Conservation (phyloP, 2,797 vertebrate species). For the Fistularia commersonii region DNA sequence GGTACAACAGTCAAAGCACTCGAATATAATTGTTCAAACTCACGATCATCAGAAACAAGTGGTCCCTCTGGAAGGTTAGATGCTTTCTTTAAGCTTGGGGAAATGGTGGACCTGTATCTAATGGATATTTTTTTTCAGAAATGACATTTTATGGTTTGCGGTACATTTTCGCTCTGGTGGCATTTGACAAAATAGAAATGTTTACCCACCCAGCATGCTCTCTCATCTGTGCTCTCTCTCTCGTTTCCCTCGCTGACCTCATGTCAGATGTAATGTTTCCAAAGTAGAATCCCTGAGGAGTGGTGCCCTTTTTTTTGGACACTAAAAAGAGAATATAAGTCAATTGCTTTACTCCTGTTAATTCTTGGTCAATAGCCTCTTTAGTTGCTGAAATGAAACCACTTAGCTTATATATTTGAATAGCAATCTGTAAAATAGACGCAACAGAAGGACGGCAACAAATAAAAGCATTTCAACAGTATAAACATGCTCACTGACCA, state of each 20-base stretch:
- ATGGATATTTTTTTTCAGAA: constrained; percentile 4
- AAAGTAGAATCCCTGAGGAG: too few relatives aligned
- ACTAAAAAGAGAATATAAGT: too few relatives aligned
- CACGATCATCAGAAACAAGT: constrained; percentile 19
- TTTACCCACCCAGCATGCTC: constrained; percentile 1
- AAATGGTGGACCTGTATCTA: constrained; percentile 35
- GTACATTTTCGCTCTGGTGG: constrained; percentile 47
- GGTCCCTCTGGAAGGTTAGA: constrained; percentile 13
- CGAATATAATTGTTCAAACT: not conserved
- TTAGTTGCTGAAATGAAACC: too few relatives aligned
- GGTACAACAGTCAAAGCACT: not conserved
- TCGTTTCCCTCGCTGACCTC: not conserved
- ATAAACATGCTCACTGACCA: too few relatives aligned
- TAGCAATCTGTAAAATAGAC: too few relatives aligned
- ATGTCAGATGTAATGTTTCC: too few relatives aligned
- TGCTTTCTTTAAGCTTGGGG: constrained; percentile 15
- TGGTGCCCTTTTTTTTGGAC: too few relatives aligned
- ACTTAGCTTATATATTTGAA: too few relatives aligned
- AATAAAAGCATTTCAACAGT: too few relatives aligned
- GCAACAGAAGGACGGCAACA: too few relatives aligned
- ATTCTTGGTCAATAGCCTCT: too few relatives aligned
- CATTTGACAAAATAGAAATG: constrained; percentile 20
- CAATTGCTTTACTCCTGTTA: too few relatives aligned
- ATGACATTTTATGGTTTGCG: constrained; percentile 26
- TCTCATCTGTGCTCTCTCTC: not conserved